A percentile compares a stretch with the other conserved stretches of the same genome.
phyloP scores from a whole-genome alignment of 1,140 invertebrate genomes.

The Agrilus planipennis region DNA sequence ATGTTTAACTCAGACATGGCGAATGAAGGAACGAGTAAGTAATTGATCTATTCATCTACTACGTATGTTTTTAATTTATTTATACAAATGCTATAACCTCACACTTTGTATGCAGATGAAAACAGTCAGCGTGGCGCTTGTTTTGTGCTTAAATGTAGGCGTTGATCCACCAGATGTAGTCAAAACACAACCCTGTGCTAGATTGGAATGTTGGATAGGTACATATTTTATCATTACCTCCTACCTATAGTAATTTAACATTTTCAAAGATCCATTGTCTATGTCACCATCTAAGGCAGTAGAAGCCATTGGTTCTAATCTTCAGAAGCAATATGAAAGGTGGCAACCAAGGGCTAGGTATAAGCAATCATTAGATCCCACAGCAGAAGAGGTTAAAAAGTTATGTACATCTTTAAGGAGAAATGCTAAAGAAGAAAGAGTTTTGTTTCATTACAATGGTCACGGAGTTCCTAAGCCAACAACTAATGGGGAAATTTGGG shows the following conservation, averaged over 20 bases:
- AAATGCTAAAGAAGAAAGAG: conserved; percentile 97
- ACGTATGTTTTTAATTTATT: not conserved
- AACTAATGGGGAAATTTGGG: conserved; percentile 98
- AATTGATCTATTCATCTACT: not conserved
- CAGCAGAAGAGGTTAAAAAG: conserved; percentile 96
- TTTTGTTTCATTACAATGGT: conserved; percentile 99
- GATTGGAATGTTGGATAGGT: conserved; percentile 96
- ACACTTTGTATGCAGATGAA: conserved; percentile 68
- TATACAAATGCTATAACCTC: conserved; percentile 9
- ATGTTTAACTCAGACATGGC: conserved; percentile 67
- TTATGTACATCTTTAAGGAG: conserved; percentile 87
- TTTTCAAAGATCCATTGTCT: conserved; percentile 57
- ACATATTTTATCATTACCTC: conserved; percentile 22
- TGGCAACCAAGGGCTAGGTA: conserved; percentile 96
- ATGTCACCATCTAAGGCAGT: conserved; percentile 87
- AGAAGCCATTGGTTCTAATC: conserved; percentile 79
- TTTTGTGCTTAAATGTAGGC: conserved; percentile 95
- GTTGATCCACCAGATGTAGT: conserved; percentile 98
- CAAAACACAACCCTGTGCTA: conserved; percentile 92
- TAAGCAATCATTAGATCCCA: conserved; percentile 94
- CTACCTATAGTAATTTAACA: conserved; percentile 7
- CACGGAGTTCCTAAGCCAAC: conserved; percentile 98
- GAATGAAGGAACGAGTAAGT: conserved; percentile 79
- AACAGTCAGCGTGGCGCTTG: conserved; percentile 97
- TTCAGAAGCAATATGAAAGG: conserved; percentile 94